Conservation (phyloP, 2,888 invertebrate species). For the Bugulina stolonifera region DNA sequence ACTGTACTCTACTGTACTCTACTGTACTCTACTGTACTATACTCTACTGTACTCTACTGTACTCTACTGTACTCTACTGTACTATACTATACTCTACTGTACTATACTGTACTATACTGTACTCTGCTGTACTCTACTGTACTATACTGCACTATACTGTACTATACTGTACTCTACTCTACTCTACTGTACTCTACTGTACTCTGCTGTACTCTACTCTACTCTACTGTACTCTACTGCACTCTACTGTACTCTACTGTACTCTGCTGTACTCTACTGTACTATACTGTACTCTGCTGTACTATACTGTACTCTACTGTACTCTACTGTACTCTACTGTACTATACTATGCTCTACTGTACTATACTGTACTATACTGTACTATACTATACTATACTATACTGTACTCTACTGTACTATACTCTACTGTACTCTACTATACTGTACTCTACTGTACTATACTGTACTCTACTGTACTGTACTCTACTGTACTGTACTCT, state of each 20-base stretch:
- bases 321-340: constrained; percentile 25
- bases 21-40: constrained; percentile 22
- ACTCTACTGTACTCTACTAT: too few relatives aligned
- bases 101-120: constrained; percentile 8
- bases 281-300: constrained; percentile 25
- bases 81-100: constrained; percentile 20
- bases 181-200: constrained; percentile 28
- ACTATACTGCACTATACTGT: not conserved
- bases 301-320: not conserved
- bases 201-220: constrained; percentile 29
- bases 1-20: constrained; percentile 23
- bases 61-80: constrained; percentile 28
- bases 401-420: too few relatives aligned
- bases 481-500: constrained; percentile 27
- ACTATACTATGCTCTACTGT: not conserved
- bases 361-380: constrained; percentile 28
- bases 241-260: constrained; percentile 28
- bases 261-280: constrained; percentile 25
- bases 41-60: constrained; percentile 29
- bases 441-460: constrained; percentile 25
- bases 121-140: constrained; percentile 28
- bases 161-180: constrained; percentile 28
- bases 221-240: constrained; percentile 29
- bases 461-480: constrained; percentile 18
- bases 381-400: constrained; percentile 30